Evolutionary conservation across 2,888 invertebrate genomes (phyloP).

Genomic region (Aradus depressus): DNA sequence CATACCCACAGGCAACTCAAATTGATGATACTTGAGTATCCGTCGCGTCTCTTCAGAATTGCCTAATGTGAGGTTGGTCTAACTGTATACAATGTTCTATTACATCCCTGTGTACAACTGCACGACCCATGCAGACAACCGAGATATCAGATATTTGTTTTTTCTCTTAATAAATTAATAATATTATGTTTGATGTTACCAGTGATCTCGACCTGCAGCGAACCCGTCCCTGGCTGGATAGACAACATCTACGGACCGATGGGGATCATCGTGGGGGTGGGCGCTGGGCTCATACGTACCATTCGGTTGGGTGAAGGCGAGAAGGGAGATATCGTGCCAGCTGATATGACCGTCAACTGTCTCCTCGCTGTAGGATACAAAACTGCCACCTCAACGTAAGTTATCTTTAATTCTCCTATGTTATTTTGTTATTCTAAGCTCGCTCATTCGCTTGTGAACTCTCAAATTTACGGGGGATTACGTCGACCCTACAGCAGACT

Average conservation of each 20-base stretch:
- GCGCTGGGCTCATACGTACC: conserved; percentile 49
- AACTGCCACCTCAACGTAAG: conserved; percentile 5
- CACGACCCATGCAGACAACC: too few species aligned
- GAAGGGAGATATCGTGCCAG: conserved; percentile 61
- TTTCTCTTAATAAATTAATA: too few species aligned
- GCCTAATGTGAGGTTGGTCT: too few species aligned
- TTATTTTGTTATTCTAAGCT: background rate
- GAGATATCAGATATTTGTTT: too few species aligned
- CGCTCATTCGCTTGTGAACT: background rate
- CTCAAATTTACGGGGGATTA: too few species aligned
- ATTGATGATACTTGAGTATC: too few species aligned
- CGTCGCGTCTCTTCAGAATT: too few species aligned
- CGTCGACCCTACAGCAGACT: too few species aligned
- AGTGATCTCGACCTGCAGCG: conserved; percentile 6
- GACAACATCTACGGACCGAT: conserved; percentile 59
- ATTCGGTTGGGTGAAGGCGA: conserved; percentile 42
- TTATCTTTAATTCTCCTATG: background rate
- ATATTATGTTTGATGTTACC: too few species aligned
- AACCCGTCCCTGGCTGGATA: conserved; percentile 45
- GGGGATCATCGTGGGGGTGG: conserved; percentile 41
- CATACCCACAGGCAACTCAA: too few species aligned
- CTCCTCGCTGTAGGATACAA: conserved; percentile 46
- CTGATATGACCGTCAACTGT: conserved; percentile 58
- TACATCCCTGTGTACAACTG: too few species aligned
- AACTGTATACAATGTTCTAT: background rate